Conservation (phyloP, 2,797 vertebrate species). For the Cossypha niveicapilla region DNA sequence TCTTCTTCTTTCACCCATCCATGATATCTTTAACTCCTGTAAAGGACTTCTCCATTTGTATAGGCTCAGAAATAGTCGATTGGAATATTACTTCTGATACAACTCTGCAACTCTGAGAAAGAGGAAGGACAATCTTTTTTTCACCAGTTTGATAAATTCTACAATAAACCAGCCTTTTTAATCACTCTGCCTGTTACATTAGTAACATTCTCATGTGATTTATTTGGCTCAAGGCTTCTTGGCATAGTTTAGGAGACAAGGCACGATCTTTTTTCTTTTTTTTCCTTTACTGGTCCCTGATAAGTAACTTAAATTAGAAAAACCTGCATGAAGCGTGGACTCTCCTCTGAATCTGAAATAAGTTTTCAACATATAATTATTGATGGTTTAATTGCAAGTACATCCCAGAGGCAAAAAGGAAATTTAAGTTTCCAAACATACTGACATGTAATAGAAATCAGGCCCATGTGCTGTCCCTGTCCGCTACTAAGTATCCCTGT, state of each 20-base stretch:
- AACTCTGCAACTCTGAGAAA: background rate
- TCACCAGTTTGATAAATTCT: background rate
- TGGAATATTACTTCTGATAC: background rate
- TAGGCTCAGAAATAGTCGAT: background rate
- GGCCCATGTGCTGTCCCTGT: background rate
- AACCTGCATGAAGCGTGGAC: background rate
- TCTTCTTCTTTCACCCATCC: background rate
- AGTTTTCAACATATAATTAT: background rate
- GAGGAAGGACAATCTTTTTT: background rate
- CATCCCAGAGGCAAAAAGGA: background rate
- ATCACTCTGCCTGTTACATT: background rate
- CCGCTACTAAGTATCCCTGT: background rate
- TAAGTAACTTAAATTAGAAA: background rate
- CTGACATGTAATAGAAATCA: background rate
- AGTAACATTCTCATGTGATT: background rate
- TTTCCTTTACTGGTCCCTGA: background rate
- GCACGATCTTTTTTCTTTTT: background rate
- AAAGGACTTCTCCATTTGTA: background rate
- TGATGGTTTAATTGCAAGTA: background rate
- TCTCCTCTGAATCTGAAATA: background rate
- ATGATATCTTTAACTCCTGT: background rate
- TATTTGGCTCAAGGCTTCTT: background rate
- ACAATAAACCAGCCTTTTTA: background rate
- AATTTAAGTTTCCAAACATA: background rate
- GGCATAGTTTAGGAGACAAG: background rate